Evolutionary conservation across 2,888 invertebrate genomes (phyloP).

Genomic region (Amblyjoppa fuscipennis): DNA sequence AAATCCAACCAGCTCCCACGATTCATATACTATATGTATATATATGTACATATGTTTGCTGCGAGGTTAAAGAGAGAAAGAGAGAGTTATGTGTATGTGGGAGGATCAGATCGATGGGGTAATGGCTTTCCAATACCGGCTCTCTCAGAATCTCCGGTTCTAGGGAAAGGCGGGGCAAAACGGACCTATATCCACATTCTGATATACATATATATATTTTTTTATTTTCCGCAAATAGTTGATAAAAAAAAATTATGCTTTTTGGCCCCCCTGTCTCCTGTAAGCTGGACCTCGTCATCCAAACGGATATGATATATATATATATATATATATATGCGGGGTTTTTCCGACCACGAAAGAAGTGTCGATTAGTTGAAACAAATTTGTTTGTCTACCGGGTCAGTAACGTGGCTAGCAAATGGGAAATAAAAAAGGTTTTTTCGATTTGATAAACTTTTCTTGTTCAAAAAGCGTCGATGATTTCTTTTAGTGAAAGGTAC

Average conservation of each 20-base stretch:
- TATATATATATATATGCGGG: background rate
- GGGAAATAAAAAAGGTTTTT: background rate
- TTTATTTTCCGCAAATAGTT: background rate
- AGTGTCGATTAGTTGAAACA: background rate
- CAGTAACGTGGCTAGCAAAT: background rate
- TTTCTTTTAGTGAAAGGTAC: no score
- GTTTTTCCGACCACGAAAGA: background rate
- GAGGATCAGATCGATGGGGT: conserved; percentile 44
- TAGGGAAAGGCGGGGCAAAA: conserved; percentile 9
- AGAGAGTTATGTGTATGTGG: conserved; percentile 28
- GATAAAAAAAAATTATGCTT: background rate
- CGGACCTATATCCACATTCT: background rate
- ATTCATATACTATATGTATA: background rate
- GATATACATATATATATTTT: background rate
- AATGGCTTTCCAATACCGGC: conserved; percentile 51
- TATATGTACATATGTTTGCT: conserved; percentile 3
- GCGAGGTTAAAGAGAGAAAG: conserved; percentile 1
- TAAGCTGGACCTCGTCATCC: background rate
- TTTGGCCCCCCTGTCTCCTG: background rate
- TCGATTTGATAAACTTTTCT: background rate
- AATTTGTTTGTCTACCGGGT: background rate
- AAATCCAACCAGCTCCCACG: background rate
- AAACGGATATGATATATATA: background rate
- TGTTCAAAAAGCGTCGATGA: background rate
- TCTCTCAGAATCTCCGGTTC: conserved; percentile 16